Evolutionary conservation across 2,113 vertebrate genomes (phyloP), one percentile per base, ranked within the genome.

Genomic region (Ceyx melanurus): DNA sequence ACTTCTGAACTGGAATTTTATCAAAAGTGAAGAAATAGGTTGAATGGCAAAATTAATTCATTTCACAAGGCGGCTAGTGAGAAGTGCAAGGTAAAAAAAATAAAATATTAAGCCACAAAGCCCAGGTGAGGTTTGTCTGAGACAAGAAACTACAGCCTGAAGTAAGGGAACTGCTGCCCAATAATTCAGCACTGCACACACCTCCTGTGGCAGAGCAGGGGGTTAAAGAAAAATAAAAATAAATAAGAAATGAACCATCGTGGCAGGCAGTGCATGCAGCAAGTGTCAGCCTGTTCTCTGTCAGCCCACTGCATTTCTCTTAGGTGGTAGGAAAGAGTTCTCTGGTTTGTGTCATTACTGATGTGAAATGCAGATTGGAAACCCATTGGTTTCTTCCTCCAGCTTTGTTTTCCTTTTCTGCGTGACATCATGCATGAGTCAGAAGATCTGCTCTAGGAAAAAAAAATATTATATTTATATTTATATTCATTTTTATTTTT

Each of bases 41-140:
- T 82, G 93, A 85, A 85, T 50, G 92, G 76, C 71, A 94, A 89
- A 88, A 82, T 91, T 91, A 91, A 81, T 88, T 82, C 81, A 37
- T 37, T 37, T 42, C 72, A 70, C 51, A 29, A 15, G 46, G 58
- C 56, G 45, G 72, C 15, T 61, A 28, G 71, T 35, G 40, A 76
- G 45, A 54, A 12, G 72, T 35, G 73, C 40, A 62, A 64, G 78
- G 45, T 57, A 56, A 53, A 31, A 56, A 51, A 51, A 54, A 50
- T 26, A 73, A 16, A 20, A 50, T 48, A 76, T 92, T 43, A 76
- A 92, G 87, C 75, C 84, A 45, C 77, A 51, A 56, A 92, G 88
- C 74, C 88, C 73, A 61, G 87, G 29, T 71, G 82, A 77, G 48
- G 68, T 85, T 82, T 86, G 46, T 66, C 50, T 68, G 64, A 68